phyloP scores from a whole-genome alignment of 2,888 invertebrate genomes.

The Allophyes oxyacanthae region DNA sequence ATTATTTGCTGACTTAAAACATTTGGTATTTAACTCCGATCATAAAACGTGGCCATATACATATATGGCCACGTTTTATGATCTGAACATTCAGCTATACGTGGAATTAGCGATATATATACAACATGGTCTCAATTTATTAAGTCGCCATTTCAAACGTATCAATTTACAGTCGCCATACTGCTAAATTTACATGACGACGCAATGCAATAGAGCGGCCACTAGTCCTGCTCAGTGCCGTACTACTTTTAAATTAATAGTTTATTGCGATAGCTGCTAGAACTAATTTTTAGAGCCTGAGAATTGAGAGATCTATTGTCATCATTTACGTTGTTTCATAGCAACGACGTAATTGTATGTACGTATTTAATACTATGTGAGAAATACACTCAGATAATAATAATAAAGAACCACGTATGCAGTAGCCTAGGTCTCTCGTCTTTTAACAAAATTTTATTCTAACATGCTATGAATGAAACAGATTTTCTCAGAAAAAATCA shows the following conservation, averaged over 20 bases:
- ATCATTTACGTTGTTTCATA: constrained; percentile 23
- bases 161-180: constrained; percentile 79
- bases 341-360: no score
- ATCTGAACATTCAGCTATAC: not conserved
- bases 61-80: not conserved
- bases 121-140: constrained; percentile 63
- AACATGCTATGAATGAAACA: no score
- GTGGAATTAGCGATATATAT: constrained; percentile 7
- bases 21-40: not conserved
- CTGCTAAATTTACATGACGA: constrained; percentile 76
- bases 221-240: constrained; percentile 38
- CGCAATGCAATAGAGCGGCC: constrained; percentile 64
- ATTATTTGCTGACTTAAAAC: no score
- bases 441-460: no score
- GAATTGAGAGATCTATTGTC: constrained; percentile 26
- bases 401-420: no score
- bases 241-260: constrained; percentile 64
- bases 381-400: no score
- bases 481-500: no score
- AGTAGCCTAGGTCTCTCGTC: no score
- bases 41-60: not conserved
- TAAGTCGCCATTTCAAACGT: constrained; percentile 72
- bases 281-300: constrained; percentile 9
- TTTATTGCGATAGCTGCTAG: constrained; percentile 49
- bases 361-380: no score